Evolutionary conservation across 2,113 vertebrate species (phyloP), one percentile per base, ranked within the genome.

Genomic region (Calidris pugnax): DNA sequence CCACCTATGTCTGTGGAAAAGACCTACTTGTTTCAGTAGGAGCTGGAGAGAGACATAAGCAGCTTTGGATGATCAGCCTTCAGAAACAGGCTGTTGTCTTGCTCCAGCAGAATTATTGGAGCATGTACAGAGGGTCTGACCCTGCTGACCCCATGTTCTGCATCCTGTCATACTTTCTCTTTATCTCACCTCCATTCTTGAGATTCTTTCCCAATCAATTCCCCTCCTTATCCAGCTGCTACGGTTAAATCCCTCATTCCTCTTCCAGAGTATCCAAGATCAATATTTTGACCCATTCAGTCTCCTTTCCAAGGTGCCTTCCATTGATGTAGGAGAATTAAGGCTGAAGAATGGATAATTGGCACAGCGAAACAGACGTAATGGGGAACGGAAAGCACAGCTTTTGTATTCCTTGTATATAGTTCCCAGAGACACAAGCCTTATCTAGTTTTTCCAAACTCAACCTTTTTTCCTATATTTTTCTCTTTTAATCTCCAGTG

Each of bases 161-260:
- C 35, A 78, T 77, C 43, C 39, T 74, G 32, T 91, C 87, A 80
- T 93, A 94, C 88, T 35, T 85, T 59, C 57, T 86, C n/a, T 90
- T 91, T 97, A 94, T 94, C 93, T 96, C 41, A 85, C 63, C 55
- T 91, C 59, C 95, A 93, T 97, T 94, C 91, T 79, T 96, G 56
- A 93, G 56, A 97, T 96, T 93, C 91, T 85, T 95, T 63, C 28
- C 45, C 48, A 82, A 91, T 89, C 85, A 92, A 63, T 87, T 81
- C 27, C 15, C 23, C 35, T 85, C 66, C 63, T 89, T 88, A 83
- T 89, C 56, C 91, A 71, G 51, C 57, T 86, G 60, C 57, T 85
- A 23, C 57, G 75, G 66, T 76, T 67, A 91, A 89, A 94, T 51
- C 57, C 30, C 41, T 74, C 15, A 27, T 60, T 85, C 76, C 79